These are phyloP conservation scores for Dasyprocta punctata DNA, from an alignment of 2,113 vertebrate genomes.

Conservation along the genomic window DNA sequence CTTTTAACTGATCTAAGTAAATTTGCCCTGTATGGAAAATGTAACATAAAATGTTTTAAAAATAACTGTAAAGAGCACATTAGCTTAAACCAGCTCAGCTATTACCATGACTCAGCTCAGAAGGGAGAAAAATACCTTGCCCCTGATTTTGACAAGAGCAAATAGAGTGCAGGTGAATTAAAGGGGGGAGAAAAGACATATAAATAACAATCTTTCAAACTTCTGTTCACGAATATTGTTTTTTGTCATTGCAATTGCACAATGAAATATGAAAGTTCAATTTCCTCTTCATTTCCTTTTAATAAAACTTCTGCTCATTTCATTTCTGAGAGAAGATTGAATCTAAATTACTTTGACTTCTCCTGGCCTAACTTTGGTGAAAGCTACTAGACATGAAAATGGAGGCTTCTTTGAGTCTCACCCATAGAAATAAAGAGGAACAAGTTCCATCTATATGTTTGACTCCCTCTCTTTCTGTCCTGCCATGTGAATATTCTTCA, in stretches of 20 bases:
- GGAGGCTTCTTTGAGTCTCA: conserved; percentile 73
- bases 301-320: conserved; percentile 89
- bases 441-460: not conserved
- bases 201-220: conserved; percentile 85
- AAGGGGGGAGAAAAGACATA: conserved; percentile 56
- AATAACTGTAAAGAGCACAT: not conserved
- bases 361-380: conserved; percentile 84
- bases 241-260: conserved; percentile 87
- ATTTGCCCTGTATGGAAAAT: conserved; percentile 49
- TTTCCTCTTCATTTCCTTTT: conserved; percentile 91
- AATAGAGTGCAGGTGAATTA: conserved; percentile 57
- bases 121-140: conserved; percentile 54
- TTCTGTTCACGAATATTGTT: conserved; percentile 85
- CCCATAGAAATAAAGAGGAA: conserved; percentile 50
- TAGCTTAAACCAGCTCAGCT: conserved; percentile 29
- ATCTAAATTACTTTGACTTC: conserved; percentile 90
- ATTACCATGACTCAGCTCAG: not conserved
- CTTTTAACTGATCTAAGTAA: conserved; percentile 30
- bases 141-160: conserved; percentile 69
- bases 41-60: not conserved
- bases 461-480: not conserved
- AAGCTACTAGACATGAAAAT: conserved; percentile 71
- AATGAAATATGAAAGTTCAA: conserved; percentile 90
- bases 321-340: conserved; percentile 88
- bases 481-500: accelerated